Percentiles rank a stretch among this genome's conserved stretches.
These are phyloP conservation scores for Clarias macrocephalus DNA, from an alignment of 2,113 vertebrate species.

Conservation along the genomic window DNA sequence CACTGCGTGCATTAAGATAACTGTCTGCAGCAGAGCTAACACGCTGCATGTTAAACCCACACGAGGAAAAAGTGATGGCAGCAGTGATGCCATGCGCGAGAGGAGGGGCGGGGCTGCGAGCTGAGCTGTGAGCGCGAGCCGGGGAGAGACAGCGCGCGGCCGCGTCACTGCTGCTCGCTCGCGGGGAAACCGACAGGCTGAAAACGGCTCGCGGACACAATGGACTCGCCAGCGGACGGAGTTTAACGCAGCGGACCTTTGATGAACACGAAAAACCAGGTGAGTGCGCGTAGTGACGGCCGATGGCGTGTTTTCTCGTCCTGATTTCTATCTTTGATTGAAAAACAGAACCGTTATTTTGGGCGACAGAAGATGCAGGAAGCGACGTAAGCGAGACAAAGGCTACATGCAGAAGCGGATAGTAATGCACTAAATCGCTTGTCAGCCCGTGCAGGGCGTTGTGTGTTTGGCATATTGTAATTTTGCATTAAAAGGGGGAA, in stretches of 20 bases:
- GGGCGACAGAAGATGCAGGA: conserved; percentile 54
- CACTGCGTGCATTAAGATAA: too few species aligned
- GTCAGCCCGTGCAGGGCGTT: neutral
- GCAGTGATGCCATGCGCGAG: conserved; percentile 36
- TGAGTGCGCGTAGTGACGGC: neutral
- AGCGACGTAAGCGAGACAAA: conserved; percentile 52
- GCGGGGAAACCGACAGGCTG: conserved; percentile 64
- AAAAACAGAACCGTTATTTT: conserved; percentile 43
- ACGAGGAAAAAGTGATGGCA: conserved; percentile 26
- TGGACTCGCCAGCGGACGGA: conserved; percentile 45
- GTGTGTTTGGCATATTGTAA: too few species aligned
- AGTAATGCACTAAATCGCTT: neutral
- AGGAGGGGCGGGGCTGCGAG: conserved; percentile 31
- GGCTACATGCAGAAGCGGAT: conserved; percentile 23
- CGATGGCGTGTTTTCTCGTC: neutral
- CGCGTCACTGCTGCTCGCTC: conserved; percentile 50
- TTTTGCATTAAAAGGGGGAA: too few species aligned
- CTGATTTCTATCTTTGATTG: conserved; percentile 15
- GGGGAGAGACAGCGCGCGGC: conserved; percentile 50
- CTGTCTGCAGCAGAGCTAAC: neutral
- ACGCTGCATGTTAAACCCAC: neutral
- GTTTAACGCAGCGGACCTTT: conserved; percentile 39
- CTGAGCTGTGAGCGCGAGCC: conserved; percentile 28
- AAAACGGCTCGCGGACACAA: conserved; percentile 57
- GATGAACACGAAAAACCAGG: conserved; percentile 49